Evolutionary conservation across 1,140 invertebrate genomes (phyloP).

Genomic region (Tenebrio molitor): DNA sequence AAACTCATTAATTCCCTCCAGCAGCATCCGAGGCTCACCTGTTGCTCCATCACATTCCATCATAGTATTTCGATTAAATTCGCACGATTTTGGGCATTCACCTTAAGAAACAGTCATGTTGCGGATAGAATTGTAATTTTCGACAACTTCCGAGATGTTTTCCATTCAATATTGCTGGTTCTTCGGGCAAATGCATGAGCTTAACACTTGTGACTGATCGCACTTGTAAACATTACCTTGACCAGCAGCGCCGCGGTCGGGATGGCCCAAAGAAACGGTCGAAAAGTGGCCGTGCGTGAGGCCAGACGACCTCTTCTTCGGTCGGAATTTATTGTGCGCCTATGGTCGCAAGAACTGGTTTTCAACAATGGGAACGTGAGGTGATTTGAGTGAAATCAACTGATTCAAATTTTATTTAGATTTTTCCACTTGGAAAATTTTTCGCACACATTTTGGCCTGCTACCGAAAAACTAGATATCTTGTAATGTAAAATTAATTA

Average conservation of each 20-base stretch:
- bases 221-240: conserved; percentile 39
- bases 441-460: no score
- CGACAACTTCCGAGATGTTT: not conserved
- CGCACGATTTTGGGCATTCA: conserved; percentile 4
- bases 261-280: conserved; percentile 27
- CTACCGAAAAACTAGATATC: no score
- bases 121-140: not conserved
- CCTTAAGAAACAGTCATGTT: not conserved
- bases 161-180: conserved; percentile 4
- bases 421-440: conserved; percentile 6
- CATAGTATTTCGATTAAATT: not conserved
- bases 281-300: conserved; percentile 22
- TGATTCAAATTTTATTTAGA: conserved; percentile 5
- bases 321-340: conserved; percentile 39
- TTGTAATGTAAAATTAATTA: no score
- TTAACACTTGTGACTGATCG: conserved; percentile 26
- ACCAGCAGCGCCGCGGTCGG: conserved; percentile 24
- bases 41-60: conserved; percentile 44
- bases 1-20: conserved; percentile 34
- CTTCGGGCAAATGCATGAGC: conserved; percentile 1
- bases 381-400: conserved; percentile 25
- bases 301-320: conserved; percentile 31
- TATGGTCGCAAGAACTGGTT: conserved; percentile 38
- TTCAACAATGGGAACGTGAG: conserved; percentile 35
- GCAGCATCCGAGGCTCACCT: conserved; percentile 36